A percentile compares a stretch with the other conserved stretches of the same genome.
These are phyloP conservation scores for Ichneumoninae sp. DNA, from an alignment of 2,888 invertebrate species.

Conservation along the genomic window DNA sequence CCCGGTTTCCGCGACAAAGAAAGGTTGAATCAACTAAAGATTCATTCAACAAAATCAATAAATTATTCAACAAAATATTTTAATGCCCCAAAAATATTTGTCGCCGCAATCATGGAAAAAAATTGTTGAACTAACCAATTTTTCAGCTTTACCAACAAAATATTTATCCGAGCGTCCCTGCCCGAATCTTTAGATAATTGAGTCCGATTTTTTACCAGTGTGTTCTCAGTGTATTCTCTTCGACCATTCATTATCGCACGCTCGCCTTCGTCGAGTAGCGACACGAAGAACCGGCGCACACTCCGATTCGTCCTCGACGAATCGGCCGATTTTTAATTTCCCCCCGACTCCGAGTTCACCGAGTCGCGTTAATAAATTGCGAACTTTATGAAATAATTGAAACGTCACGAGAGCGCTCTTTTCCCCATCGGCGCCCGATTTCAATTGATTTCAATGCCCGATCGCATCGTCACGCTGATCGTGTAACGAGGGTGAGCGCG, in stretches of 20 bases:
- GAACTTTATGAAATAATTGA: slow-evolving; percentile 45
- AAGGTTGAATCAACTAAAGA: too few relatives aligned
- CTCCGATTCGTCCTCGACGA: neutral
- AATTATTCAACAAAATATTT: too few relatives aligned
- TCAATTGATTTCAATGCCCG: neutral
- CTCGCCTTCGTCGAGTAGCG: slow-evolving; percentile 38
- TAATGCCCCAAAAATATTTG: too few relatives aligned
- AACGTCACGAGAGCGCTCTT: slow-evolving; percentile 10
- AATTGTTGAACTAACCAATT: too few relatives aligned
- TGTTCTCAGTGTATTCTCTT: neutral
- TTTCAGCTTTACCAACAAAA: too few relatives aligned
- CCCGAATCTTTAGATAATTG: too few relatives aligned
- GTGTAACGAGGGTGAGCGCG: neutral
- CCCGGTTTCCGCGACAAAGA: slow-evolving; percentile 54
- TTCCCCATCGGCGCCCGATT: neutral
- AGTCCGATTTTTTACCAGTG: too few relatives aligned
- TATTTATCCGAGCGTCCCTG: too few relatives aligned
- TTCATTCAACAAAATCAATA: too few relatives aligned
- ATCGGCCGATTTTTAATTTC: neutral
- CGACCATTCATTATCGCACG: slow-evolving; percentile 70
- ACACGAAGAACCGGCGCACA: slow-evolving; percentile 23
- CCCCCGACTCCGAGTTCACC: neutral
- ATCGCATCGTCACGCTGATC: neutral
- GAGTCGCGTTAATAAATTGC: slow-evolving; percentile 31
- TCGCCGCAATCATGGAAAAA: too few relatives aligned